Percentiles rank a stretch among this genome's conserved stretches.
These are phyloP conservation scores for Salminus brasiliensis DNA, from an alignment of 2,113 vertebrate species.

Conservation along the genomic window DNA sequence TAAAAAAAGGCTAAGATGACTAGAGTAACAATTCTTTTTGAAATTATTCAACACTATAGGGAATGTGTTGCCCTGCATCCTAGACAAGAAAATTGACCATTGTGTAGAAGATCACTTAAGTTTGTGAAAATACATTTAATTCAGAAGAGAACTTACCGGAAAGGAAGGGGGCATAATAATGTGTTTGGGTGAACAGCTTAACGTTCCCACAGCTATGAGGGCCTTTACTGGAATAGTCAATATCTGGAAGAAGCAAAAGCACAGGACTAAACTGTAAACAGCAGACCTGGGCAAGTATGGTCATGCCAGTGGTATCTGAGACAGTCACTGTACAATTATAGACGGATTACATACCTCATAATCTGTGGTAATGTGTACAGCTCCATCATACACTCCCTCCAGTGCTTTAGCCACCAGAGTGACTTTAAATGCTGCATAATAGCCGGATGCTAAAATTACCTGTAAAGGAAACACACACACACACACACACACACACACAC, in stretches of 20 bases:
- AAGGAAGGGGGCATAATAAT: slow-evolving; percentile 85
- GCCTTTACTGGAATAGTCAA: slow-evolving; percentile 88
- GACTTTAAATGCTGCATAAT: slow-evolving; percentile 92
- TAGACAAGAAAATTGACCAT: background rate
- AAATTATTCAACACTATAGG: too few relatives aligned
- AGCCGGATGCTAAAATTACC: slow-evolving; percentile 91
- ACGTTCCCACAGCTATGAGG: slow-evolving; percentile 85
- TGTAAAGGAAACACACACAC: slow-evolving; percentile 65
- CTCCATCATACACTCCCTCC: slow-evolving; percentile 92
- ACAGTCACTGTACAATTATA: too few relatives aligned
- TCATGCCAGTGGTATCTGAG: background rate
- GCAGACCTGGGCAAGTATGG: background rate
- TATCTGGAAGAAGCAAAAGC: slow-evolving; percentile 72
- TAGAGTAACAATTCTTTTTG: too few relatives aligned
- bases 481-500: too few relatives aligned
- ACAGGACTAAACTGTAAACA: background rate
- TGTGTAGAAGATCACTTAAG: background rate
- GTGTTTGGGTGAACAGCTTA: slow-evolving; percentile 84
- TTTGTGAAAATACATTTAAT: background rate
- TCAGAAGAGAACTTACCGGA: slow-evolving; percentile 77
- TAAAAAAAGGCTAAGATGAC: too few relatives aligned
- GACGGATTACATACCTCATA: slow-evolving; percentile 83
- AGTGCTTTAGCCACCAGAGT: slow-evolving; percentile 88
- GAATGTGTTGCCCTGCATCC: background rate
- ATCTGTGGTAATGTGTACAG: slow-evolving; percentile 94